Evolutionary conservation across 2,888 invertebrate genomes (phyloP).

Genomic region (Oxyteleia sp.): DNA sequence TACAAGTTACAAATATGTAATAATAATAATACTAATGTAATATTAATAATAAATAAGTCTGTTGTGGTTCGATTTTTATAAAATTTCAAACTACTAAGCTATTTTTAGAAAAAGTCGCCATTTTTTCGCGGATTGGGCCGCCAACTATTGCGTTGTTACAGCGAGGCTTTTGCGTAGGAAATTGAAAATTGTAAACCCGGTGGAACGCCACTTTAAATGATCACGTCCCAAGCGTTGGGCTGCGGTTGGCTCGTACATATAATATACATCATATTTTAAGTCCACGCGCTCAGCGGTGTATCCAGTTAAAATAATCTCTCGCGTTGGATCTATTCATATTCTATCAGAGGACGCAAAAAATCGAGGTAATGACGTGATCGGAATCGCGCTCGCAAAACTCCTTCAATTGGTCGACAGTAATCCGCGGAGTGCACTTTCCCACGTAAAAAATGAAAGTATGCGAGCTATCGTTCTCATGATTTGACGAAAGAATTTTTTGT

Average conservation of each 20-base stretch:
- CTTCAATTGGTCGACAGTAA: constrained; percentile 50
- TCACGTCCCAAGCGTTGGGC: neutral
- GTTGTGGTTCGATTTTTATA: too few species aligned
- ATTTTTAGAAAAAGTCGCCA: constrained; percentile 10
- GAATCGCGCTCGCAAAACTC: constrained; percentile 39
- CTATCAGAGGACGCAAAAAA: constrained; percentile 22
- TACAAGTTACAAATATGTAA: too few species aligned
- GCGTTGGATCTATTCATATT: constrained; percentile 35
- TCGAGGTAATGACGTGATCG: constrained; percentile 32
- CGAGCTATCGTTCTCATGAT: constrained; percentile 53
- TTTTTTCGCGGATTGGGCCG: constrained; percentile 23
- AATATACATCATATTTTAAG: neutral
- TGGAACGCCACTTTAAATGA: constrained; percentile 11
- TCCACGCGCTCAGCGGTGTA: neutral
- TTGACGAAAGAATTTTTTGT: constrained; percentile 30
- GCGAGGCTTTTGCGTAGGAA: neutral
- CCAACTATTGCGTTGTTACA: constrained; percentile 7
- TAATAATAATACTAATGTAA: too few species aligned
- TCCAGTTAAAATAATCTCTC: neutral
- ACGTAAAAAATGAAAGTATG: constrained; percentile 66
- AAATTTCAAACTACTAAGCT: too few species aligned
- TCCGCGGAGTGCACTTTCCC: constrained; percentile 56
- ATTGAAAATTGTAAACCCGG: constrained; percentile 13
- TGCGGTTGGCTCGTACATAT: neutral
- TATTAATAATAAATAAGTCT: too few species aligned